These are phyloP conservation scores for Sinella curviseta DNA, from an alignment of 1,140 invertebrate species.

Conservation along the genomic window DNA sequence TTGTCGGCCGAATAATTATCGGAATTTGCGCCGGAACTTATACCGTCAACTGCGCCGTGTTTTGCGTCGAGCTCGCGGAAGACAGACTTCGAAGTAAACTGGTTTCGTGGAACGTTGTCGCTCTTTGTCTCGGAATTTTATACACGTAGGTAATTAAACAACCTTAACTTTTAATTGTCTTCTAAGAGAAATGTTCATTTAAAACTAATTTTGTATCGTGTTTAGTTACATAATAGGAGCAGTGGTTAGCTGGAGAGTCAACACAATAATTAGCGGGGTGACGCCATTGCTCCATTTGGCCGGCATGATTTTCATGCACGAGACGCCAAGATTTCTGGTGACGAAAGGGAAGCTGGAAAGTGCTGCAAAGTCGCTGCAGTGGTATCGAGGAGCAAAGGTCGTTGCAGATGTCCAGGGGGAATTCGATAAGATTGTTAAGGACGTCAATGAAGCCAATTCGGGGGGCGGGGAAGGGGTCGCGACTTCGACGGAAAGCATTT, in stretches of 20 bases:
- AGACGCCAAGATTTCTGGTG: slow-evolving; percentile 73
- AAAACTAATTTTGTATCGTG: not conserved
- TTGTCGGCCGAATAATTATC: slow-evolving; percentile 69
- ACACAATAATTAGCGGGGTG: not conserved
- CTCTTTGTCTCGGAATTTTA: slow-evolving; percentile 52
- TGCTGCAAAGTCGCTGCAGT: slow-evolving; percentile 64
- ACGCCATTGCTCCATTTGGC: not conserved
- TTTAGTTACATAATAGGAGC: not conserved
- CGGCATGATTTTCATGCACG: slow-evolving; percentile 50
- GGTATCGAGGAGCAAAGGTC: slow-evolving; percentile 61
- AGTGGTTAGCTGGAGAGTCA: not conserved
- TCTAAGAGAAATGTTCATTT: too few relatives aligned
- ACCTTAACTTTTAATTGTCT: not conserved
- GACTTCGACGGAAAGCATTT: too few relatives aligned
- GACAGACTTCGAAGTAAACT: slow-evolving; percentile 69
- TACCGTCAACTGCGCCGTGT: slow-evolving; percentile 66
- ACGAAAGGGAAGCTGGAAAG: slow-evolving; percentile 61
- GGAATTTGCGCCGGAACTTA: slow-evolving; percentile 69
- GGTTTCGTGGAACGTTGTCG: slow-evolving; percentile 32
- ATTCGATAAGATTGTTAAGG: slow-evolving; percentile 41
- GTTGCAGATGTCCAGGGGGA: slow-evolving; percentile 52
- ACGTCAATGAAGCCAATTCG: not conserved
- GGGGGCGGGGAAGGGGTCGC: too few relatives aligned
- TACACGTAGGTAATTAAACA: slow-evolving; percentile 49
- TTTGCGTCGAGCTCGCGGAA: slow-evolving; percentile 78